Evolutionary conservation across 2,888 invertebrate species (phyloP).

Genomic region (Elegia similella): DNA sequence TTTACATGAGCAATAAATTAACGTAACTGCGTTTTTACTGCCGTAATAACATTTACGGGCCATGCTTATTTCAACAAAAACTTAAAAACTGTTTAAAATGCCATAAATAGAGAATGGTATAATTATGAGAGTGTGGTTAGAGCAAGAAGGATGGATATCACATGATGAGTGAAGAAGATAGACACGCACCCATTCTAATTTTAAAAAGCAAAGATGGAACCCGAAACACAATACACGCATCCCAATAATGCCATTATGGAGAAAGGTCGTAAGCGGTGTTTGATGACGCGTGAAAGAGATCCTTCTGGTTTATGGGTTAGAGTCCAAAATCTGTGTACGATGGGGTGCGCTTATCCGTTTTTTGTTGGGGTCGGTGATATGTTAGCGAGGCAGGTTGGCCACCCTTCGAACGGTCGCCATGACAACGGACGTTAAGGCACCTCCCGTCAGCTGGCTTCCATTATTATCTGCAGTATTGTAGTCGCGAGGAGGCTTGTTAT

Average conservation of each 20-base stretch:
- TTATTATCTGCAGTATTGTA: conserved; percentile 69
- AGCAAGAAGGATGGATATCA: conserved; percentile 38
- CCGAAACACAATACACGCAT: conserved; percentile 76
- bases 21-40: conserved; percentile 72
- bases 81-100: conserved; percentile 74
- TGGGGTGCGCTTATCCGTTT: conserved; percentile 52
- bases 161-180: conserved; percentile 53
- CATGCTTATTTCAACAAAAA: conserved; percentile 74
- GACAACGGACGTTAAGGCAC: conserved; percentile 73
- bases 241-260: conserved; percentile 59
- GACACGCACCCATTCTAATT: conserved; percentile 68
- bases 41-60: conserved; percentile 72
- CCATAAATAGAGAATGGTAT: conserved; percentile 73
- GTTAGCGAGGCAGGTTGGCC: conserved; percentile 74
- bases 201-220: conserved; percentile 81
- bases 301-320: conserved; percentile 57
- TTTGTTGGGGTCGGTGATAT: conserved; percentile 58
- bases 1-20: conserved; percentile 74
- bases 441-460: conserved; percentile 81
- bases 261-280: conserved; percentile 58
- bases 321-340: conserved; percentile 60
- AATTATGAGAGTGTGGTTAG: conserved; percentile 70
- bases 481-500: conserved; percentile 56
- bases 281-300: conserved; percentile 54
- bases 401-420: conserved; percentile 75